Base-by-base conservation (phyloP, 2,797 vertebrate genomes). In the Scolopax bukidnonensis region DNA sequence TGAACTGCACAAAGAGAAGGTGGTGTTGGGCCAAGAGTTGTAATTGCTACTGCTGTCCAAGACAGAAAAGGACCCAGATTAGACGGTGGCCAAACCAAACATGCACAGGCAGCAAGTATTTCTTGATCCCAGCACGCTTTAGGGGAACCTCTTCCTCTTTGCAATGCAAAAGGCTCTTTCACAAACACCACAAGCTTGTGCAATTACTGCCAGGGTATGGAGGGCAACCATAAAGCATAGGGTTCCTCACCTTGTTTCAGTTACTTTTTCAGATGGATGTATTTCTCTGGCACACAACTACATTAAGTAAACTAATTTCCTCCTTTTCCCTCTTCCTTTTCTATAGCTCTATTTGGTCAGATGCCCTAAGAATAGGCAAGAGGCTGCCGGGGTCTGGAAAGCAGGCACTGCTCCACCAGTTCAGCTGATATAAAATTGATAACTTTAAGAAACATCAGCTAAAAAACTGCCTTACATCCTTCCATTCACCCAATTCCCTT, bases 41-140 rank as follows among this genome's bases (percentile, higher is more conserved):
- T 18, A 45, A 24, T 15, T 13, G 32, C 36, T 78, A 63, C 23
- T 28, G 2, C 61, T 64, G 43, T 11, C n/a, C n/a, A 56, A 30
- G 27, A 32, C 2, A 2, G 21, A 69, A 53, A 56, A 71, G n/a
- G 27, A 41, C 23, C 16, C 36, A 30, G 9, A 32, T 23, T 60
- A 36, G 6, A 19, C 32, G 28, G 1, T 20, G 24, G 32, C 38
- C 36, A 48, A 76, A 43, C 2, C 0, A 1, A 51, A 28, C 8
- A 0, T 3, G 33, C 6, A 11, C 33, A 50, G 33, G 21, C 33
- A 78, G 8, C 5, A 36, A 41, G 30, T 33, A 30, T 25, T 71
- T 47, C 64, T 32, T 17, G 30, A 63, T 41, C 47, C 19, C 43
- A 27, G 59, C 5, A 28, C 0, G 0, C 27, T 30, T 14, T 16